These are phyloP conservation scores for Casuarius casuarius DNA, from an alignment of 2,113 vertebrate genomes.

Conservation along the genomic window DNA sequence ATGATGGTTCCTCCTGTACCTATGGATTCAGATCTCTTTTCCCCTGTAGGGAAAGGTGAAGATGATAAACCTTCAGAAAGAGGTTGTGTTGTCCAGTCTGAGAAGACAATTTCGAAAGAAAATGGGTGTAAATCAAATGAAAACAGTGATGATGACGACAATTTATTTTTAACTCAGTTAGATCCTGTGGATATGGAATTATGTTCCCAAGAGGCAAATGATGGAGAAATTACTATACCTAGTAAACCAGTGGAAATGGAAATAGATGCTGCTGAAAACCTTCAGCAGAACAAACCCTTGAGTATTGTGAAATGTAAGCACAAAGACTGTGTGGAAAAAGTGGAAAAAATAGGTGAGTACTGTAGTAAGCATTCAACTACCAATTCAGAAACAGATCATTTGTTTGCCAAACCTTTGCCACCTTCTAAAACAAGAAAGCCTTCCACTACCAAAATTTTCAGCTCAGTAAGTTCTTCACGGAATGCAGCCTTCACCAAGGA, in stretches of 20 bases:
- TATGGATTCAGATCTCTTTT: neutral
- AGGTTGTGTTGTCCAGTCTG: neutral
- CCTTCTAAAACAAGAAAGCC: slow-evolving; percentile 65
- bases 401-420: slow-evolving; percentile 80
- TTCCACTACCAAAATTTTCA: slow-evolving; percentile 83
- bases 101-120: neutral
- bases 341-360: neutral
- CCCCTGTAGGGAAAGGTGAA: neutral
- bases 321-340: slow-evolving; percentile 40
- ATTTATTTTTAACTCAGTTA: slow-evolving; percentile 80
- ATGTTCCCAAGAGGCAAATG: slow-evolving; percentile 72
- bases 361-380: slow-evolving; percentile 45
- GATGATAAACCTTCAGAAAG: neutral
- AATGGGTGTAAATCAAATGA: neutral
- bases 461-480: slow-evolving; percentile 75
- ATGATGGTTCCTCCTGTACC: neutral
- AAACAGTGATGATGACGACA: slow-evolving; percentile 54
- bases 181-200: slow-evolving; percentile 83
- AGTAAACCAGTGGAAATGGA: slow-evolving; percentile 16
- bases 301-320: slow-evolving; percentile 9
- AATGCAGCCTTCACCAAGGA: slow-evolving; percentile 81
- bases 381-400: slow-evolving; percentile 18
- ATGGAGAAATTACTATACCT: neutral
- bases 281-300: neutral
- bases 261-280: neutral